Conservation (phyloP, 2,888 invertebrate genomes). For the Drosophila sordidapex region DNA sequence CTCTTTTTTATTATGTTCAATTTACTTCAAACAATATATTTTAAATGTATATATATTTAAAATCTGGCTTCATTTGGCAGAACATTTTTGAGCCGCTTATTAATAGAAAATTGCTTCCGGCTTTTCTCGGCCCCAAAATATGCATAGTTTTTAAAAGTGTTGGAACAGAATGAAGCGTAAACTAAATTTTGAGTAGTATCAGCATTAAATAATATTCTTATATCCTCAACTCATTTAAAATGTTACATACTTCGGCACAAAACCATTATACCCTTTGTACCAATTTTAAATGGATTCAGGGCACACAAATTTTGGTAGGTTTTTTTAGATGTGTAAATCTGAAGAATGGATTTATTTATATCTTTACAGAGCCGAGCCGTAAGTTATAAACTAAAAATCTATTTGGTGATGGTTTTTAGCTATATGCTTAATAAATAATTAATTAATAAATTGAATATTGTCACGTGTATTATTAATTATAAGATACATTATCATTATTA, state of each 20-base stretch:
- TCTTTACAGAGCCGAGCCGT: not conserved
- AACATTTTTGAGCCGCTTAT: not conserved
- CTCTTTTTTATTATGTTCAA: not conserved
- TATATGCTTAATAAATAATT: not conserved
- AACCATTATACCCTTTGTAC: not conserved
- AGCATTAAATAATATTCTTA: not conserved
- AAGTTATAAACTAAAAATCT: not conserved
- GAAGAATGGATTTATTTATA: not conserved
- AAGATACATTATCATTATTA: not conserved
- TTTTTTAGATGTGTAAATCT: not conserved
- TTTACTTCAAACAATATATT: not conserved
- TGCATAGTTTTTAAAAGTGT: not conserved
- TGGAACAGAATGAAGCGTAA: not conserved
- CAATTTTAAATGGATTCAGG: not conserved
- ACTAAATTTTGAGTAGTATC: not conserved
- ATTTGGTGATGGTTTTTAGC: too few relatives aligned
- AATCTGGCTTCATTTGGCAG: not conserved
- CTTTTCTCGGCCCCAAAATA: not conserved
- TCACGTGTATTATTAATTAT: not conserved
- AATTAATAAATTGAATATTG: not conserved
- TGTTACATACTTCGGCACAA: not conserved
- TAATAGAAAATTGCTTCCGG: not conserved
- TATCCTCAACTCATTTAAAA: too few relatives aligned
- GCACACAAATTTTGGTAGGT: not conserved
- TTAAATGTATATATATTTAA: not conserved